Conservation (phyloP, 2,113 vertebrate genomes). For the Raphicerus campestris region DNA sequence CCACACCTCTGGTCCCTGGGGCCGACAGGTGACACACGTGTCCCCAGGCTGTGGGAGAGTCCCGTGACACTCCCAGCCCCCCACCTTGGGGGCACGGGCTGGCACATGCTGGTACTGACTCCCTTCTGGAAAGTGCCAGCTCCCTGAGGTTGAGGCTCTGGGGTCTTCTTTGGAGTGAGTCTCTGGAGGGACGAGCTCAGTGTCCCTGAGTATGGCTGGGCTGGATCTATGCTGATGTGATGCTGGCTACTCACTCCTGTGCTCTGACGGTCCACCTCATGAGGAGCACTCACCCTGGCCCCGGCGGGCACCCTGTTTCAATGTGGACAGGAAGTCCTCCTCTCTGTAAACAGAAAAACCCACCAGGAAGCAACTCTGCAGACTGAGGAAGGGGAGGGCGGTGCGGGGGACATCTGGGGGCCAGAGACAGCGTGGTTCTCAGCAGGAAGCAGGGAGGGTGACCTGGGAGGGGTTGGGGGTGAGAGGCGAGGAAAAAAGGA, state of each 20-base stretch:
- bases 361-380: neutral
- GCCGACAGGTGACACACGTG: neutral
- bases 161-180: neutral
- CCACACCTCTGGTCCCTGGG: neutral
- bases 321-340: neutral
- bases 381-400: neutral
- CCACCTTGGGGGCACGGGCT: neutral
- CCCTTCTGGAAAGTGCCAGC: neutral
- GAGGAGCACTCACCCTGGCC: rapidly evolving
- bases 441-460: conserved; percentile 38
- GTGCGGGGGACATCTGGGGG: conserved; percentile 48
- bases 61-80: rapidly evolving
- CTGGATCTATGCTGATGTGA: neutral
- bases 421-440: conserved; percentile 11
- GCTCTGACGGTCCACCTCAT: neutral
- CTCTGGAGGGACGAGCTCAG: neutral
- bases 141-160: neutral
- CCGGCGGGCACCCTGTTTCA: neutral
- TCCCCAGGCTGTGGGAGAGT: neutral
- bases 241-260: neutral
- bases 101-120: neutral
- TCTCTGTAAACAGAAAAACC: neutral
- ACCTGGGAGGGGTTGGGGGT: conserved; percentile 1
- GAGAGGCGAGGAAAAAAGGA: neutral
- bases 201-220: rapidly evolving